phyloP scores from a whole-genome alignment of 1,140 invertebrate genomes.

The Penaeus japonicus region DNA sequence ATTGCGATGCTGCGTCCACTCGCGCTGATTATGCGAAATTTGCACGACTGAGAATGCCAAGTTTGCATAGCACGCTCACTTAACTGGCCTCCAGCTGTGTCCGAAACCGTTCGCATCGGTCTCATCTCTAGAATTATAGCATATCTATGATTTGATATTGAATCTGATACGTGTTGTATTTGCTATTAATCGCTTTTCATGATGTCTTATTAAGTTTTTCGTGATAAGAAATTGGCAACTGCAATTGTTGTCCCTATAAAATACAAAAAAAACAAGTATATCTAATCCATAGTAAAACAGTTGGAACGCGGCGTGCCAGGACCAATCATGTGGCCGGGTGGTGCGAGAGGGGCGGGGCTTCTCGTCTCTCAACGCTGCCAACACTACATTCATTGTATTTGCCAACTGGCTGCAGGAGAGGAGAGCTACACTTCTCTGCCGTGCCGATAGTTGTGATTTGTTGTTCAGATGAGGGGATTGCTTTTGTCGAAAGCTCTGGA shows the following conservation, averaged over 20 bases:
- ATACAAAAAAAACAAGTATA: not conserved
- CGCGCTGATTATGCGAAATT: constrained; percentile 55
- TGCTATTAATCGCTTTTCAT: no score
- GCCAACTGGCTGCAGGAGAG: constrained; percentile 39
- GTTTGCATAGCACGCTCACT: constrained; percentile 55
- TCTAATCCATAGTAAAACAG: not conserved
- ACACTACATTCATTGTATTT: constrained; percentile 57
- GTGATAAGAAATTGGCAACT: no score
- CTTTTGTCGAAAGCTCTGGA: not conserved
- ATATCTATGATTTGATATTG: no score
- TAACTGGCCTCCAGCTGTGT: constrained; percentile 46
- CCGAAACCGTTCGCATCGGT: not conserved
- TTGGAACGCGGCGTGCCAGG: not conserved
- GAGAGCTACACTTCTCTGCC: not conserved
- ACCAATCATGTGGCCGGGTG: constrained; percentile 33
- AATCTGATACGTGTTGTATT: no score
- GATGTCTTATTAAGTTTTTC: no score
- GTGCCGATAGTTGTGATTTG: constrained; percentile 23
- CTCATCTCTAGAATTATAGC: not conserved
- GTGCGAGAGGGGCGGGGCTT: constrained; percentile 43
- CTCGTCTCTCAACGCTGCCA: constrained; percentile 45
- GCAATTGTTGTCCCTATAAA: not conserved
- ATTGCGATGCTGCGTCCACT: constrained; percentile 44
- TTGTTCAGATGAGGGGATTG: not conserved
- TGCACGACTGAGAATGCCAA: constrained; percentile 55